These are phyloP conservation scores for Drosophila anomelani DNA, from an alignment of 2,888 invertebrate species.

Conservation along the genomic window DNA sequence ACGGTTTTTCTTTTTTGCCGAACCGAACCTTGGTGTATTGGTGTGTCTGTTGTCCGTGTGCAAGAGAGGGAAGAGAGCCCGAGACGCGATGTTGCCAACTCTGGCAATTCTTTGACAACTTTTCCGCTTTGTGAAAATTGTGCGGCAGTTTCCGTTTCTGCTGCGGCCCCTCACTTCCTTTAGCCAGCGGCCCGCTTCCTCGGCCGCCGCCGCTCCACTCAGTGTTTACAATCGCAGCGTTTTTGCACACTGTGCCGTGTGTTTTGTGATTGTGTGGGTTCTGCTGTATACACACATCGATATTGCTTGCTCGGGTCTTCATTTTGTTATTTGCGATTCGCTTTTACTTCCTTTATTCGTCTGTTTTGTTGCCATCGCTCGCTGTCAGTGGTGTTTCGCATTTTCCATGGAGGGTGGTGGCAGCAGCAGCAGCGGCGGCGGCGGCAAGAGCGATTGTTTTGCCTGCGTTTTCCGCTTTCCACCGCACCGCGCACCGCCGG, in stretches of 20 bases:
- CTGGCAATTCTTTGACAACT: constrained; percentile 54
- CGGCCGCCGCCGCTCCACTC: constrained; percentile 9
- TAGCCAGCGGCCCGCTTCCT: constrained; percentile 2
- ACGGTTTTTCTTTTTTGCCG: constrained; percentile 42
- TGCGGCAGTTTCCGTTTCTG: constrained; percentile 48
- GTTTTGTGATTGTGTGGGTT: constrained; percentile 34
- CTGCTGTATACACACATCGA: constrained; percentile 36
- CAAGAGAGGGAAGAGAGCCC: constrained; percentile 8
- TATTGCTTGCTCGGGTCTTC: constrained; percentile 47
- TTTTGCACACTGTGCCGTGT: constrained; percentile 35
- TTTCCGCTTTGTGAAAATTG: constrained; percentile 55
- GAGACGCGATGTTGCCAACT: constrained; percentile 45
- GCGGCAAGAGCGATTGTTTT: constrained; percentile 10
- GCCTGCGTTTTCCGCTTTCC: constrained; percentile 20
- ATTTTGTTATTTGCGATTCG: constrained; percentile 69
- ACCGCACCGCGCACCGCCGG: constrained; percentile 21
- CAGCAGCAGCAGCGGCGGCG: constrained; percentile 37
- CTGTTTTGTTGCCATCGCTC: constrained; percentile 50
- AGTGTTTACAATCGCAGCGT: constrained; percentile 34
- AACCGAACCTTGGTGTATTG: constrained; percentile 16
- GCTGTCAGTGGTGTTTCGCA: constrained; percentile 43
- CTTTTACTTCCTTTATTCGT: constrained; percentile 77
- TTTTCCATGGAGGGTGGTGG: constrained; percentile 68
- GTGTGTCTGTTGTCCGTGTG: constrained; percentile 15
- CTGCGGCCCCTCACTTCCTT: constrained; percentile 20